Conservation (phyloP, 2,797 vertebrate species). For the Carapus acus region DNA sequence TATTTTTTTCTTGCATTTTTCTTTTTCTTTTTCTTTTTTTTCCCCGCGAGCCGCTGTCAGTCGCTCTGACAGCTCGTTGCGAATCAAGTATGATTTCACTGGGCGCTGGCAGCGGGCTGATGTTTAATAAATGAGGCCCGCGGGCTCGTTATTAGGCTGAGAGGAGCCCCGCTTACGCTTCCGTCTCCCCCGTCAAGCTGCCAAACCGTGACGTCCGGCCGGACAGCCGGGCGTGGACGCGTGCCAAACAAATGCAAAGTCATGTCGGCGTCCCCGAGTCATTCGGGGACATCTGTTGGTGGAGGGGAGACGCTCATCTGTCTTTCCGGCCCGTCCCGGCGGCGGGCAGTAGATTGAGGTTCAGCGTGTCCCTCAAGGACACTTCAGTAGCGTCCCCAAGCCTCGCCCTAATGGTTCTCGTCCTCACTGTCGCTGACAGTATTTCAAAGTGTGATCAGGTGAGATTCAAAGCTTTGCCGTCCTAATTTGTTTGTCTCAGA, state of each 20-base stretch:
- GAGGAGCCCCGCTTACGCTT: not conserved
- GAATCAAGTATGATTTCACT: constrained; percentile 1
- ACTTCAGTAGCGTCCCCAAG: too few relatives aligned
- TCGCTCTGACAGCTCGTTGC: not conserved
- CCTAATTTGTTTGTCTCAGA: too few relatives aligned
- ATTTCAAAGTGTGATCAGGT: too few relatives aligned
- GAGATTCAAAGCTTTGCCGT: too few relatives aligned
- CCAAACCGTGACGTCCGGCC: not conserved
- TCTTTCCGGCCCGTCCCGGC: too few relatives aligned
- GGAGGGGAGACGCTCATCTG: too few relatives aligned
- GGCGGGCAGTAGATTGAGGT: too few relatives aligned
- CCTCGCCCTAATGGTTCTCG: too few relatives aligned
- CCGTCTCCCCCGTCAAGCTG: constrained; percentile 3
- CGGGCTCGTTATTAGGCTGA: not conserved
- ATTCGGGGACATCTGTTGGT: not conserved
- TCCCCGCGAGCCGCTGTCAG: not conserved
- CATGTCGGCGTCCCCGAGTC: not conserved
- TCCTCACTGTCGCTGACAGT: too few relatives aligned
- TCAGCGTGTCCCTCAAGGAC: too few relatives aligned
- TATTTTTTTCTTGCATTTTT: too few relatives aligned
- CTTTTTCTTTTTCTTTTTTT: not conserved
- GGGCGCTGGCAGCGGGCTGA: not conserved
- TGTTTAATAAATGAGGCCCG: not conserved
- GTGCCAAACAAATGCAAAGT: not conserved
- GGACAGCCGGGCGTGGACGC: not conserved